A percentile compares a stretch with the other conserved stretches of the same genome.
phyloP scores from a whole-genome alignment of 2,113 vertebrate species.

The Cacatua alba region DNA sequence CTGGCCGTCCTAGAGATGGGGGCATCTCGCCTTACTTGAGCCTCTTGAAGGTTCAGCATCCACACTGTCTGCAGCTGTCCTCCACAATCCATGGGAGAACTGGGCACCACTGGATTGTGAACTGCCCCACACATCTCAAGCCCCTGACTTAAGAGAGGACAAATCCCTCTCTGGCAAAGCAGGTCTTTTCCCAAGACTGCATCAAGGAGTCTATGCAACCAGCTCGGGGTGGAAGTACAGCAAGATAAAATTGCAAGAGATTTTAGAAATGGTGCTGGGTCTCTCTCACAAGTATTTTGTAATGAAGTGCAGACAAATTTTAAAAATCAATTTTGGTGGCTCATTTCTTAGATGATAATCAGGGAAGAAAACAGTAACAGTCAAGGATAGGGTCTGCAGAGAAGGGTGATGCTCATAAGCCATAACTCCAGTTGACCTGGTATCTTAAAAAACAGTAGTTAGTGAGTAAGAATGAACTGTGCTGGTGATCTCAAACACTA shows the following conservation, averaged over 20 bases:
- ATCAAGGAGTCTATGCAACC: not conserved
- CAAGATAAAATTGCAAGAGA: not conserved
- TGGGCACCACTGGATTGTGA: fast-evolving
- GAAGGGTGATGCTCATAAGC: not conserved
- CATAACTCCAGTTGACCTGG: no score
- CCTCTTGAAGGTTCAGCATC: not conserved
- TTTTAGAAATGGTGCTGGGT: not conserved
- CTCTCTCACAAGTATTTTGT: not conserved
- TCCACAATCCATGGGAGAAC: not conserved
- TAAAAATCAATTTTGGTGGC: not conserved
- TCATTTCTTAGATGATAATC: not conserved
- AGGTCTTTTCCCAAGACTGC: not conserved
- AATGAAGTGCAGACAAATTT: not conserved
- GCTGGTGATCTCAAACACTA: not conserved
- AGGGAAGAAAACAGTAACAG: not conserved
- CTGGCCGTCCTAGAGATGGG: not conserved
- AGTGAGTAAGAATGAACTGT: not conserved
- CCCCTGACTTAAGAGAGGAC: not conserved
- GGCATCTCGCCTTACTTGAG: not conserved
- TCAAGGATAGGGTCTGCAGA: not conserved
- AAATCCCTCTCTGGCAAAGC: not conserved
- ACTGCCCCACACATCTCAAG: fast-evolving
- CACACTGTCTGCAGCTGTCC: not conserved
- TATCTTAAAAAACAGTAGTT: not conserved
- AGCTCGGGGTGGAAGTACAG: not conserved